Percentiles rank a stretch among this genome's conserved stretches.
phyloP scores from a whole-genome alignment of 1,140 invertebrate genomes.

The Melipona quadrifasciata region DNA sequence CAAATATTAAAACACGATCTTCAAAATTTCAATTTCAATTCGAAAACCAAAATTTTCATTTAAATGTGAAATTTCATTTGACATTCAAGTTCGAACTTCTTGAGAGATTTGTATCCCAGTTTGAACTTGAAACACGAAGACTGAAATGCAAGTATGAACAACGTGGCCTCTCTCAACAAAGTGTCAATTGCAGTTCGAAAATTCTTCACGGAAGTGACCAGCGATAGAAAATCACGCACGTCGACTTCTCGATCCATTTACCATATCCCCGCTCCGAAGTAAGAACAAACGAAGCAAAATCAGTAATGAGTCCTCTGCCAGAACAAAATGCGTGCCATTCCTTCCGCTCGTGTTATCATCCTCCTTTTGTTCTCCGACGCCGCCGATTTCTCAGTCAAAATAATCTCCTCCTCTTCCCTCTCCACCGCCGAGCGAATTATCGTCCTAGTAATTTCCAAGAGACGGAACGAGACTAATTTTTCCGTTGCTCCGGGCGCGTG shows the following conservation, averaged over 20 bases:
- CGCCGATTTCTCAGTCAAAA: not conserved
- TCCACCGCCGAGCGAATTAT: not conserved
- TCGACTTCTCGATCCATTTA: not conserved
- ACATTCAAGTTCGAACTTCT: not conserved
- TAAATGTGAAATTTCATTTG: not conserved
- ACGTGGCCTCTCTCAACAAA: too few species aligned
- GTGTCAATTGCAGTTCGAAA: not conserved
- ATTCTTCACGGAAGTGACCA: too few species aligned
- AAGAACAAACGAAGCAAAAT: not conserved
- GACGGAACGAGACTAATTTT: slow-evolving; percentile 6
- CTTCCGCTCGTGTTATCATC: not conserved
- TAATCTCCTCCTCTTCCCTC: not conserved
- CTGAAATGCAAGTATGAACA: too few species aligned
- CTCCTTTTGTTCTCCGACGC: not conserved
- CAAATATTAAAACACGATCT: too few species aligned
- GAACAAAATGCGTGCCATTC: slow-evolving; percentile 1
- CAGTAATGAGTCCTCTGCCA: not conserved
- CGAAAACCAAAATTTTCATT: too few species aligned
- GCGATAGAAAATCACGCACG: not conserved
- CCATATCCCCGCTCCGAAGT: not conserved
- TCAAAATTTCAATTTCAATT: not conserved
- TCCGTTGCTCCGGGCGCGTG: not conserved
- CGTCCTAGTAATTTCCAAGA: slow-evolving; percentile 5
- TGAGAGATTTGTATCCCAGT: too few species aligned
- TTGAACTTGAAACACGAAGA: too few species aligned